phyloP scores from a whole-genome alignment of 1,140 invertebrate genomes.

The Antheraea mylitta region DNA sequence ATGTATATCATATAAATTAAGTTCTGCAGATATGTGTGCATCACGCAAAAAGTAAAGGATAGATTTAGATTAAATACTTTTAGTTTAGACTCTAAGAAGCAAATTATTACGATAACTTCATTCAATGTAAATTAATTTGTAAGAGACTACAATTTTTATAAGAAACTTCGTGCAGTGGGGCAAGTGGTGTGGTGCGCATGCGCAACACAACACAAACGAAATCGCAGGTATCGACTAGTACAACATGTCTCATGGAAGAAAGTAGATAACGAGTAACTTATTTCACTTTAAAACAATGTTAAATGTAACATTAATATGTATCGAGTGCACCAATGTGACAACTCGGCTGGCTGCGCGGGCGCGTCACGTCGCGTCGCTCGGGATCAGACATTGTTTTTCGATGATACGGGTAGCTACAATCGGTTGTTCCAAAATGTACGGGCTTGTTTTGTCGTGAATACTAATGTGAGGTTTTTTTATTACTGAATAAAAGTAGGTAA shows the following conservation, averaged over 20 bases:
- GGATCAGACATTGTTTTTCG: conserved; percentile 48
- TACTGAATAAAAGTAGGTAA: conserved; percentile 17
- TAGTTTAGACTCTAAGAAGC: too few species aligned
- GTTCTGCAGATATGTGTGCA: too few species aligned
- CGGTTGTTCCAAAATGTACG: conserved; percentile 50
- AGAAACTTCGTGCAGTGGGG: too few species aligned
- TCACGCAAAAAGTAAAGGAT: too few species aligned
- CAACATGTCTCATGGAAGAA: background rate
- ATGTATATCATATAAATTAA: too few species aligned
- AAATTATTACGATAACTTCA: too few species aligned
- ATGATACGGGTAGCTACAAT: conserved; percentile 59
- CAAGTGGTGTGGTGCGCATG: too few species aligned
- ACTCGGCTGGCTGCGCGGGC: conserved; percentile 64
- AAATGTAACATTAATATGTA: conserved; percentile 65
- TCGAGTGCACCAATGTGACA: conserved; percentile 39
- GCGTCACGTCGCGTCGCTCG: conserved; percentile 21
- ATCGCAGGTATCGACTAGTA: too few species aligned
- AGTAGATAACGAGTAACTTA: background rate
- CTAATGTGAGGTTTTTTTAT: conserved; percentile 41
- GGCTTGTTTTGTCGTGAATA: conserved; percentile 46
- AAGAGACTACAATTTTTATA: too few species aligned
- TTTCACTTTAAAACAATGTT: conserved; percentile 21
- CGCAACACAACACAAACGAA: too few species aligned
- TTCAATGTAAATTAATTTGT: too few species aligned
- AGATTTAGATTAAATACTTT: too few species aligned